Conservation (phyloP, 2,888 invertebrate species). For the Trimorus sp. region DNA sequence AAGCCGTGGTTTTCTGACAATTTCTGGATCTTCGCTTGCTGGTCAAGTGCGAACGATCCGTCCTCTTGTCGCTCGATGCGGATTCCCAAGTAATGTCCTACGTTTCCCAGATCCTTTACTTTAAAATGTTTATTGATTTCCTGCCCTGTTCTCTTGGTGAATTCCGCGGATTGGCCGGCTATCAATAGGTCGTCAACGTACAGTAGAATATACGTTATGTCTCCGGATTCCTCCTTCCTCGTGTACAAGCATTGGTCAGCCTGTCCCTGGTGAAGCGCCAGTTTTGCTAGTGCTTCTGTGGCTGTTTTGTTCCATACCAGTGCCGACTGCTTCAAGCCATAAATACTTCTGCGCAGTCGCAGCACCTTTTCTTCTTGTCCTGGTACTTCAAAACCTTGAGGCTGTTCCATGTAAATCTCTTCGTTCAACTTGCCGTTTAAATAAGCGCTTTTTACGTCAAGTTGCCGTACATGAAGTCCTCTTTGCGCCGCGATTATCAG, state of each 20-base stretch:
- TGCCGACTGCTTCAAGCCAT: constrained; percentile 60
- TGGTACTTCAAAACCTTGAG: no score
- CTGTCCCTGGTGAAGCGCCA: neutral
- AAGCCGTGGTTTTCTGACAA: constrained; percentile 41
- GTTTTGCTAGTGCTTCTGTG: neutral
- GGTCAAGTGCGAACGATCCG: constrained; percentile 51
- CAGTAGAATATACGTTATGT: constrained; percentile 46
- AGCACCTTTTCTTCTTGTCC: no score
- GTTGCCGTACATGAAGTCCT: no score
- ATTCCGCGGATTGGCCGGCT: constrained; percentile 17
- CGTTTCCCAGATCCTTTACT: constrained; percentile 61
- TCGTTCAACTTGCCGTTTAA: no score
- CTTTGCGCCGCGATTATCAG: no score
- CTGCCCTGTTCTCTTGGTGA: constrained; percentile 29
- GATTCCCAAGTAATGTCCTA: constrained; percentile 46
- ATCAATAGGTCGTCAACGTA: constrained; percentile 66
- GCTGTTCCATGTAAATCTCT: no score
- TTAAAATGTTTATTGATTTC: constrained; percentile 27
- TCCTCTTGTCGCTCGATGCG: constrained; percentile 45
- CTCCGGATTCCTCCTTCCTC: neutral
- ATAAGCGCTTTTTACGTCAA: no score
- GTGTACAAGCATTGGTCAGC: constrained; percentile 12
- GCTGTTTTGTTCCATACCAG: constrained; percentile 36
- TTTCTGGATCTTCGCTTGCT: constrained; percentile 45
- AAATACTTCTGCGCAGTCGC: constrained; percentile 6